A percentile compares a stretch with the other conserved stretches of the same genome.
Conservation (phyloP, 2,888 invertebrate genomes). For the Fissipunctia ypsillon region DNA sequence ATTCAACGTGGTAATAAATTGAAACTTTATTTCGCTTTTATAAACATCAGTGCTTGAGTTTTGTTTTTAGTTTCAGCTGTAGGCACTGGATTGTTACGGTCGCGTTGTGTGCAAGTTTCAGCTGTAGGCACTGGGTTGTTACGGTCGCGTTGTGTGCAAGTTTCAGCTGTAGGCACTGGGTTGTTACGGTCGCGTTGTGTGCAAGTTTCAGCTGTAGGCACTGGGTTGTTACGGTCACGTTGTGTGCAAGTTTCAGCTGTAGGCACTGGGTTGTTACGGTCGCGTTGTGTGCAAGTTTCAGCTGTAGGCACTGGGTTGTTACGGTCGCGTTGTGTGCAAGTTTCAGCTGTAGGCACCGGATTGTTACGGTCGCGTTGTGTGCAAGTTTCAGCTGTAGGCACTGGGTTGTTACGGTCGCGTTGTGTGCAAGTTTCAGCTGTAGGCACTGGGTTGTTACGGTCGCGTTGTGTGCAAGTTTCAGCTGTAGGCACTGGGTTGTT, state of each 20-base stretch:
- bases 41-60: not conserved
- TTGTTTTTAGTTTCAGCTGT: not conserved
- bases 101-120: not conserved
- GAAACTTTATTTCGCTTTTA: not conserved
- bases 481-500: not conserved
- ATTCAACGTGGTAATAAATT: not conserved
- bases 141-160: not conserved
- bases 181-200: not conserved
- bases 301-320: not conserved
- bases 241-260: slow-evolving; percentile 1
- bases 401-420: not conserved
- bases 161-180: not conserved
- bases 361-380: not conserved
- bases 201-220: not conserved
- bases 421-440: slow-evolving; percentile 1
- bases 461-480: not conserved
- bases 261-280: not conserved
- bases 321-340: not conserved
- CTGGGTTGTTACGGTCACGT: not conserved
- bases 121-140: not conserved
- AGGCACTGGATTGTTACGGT: not conserved
- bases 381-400: not conserved
- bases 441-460: not conserved
- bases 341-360: not conserved
- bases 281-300: not conserved